phyloP scores from a whole-genome alignment of 2,113 vertebrate genomes.

The Raja brachyura region DNA sequence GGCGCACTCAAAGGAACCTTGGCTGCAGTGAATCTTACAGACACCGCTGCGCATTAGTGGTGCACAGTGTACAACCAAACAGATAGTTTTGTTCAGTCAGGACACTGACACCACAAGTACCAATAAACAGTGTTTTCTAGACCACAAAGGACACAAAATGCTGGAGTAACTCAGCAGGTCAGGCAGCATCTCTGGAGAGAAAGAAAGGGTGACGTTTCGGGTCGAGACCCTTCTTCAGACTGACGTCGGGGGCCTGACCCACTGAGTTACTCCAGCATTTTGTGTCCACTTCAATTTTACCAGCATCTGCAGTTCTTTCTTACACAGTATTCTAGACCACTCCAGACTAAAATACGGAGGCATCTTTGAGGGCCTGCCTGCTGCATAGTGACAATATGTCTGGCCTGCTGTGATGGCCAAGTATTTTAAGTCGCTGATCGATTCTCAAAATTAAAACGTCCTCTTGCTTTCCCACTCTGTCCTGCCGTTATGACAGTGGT shows the following conservation, averaged over 20 bases:
- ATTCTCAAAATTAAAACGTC: no score
- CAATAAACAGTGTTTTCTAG: neutral
- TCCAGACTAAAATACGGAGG: neutral
- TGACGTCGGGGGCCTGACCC: no score
- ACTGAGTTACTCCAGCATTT: no score
- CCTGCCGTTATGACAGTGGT: neutral
- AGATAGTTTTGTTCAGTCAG: neutral
- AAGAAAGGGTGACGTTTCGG: no score
- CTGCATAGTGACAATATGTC: neutral
- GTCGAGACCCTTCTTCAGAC: no score
- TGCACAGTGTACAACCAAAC: neutral
- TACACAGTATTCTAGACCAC: neutral
- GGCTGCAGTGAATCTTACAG: neutral
- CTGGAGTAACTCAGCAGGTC: no score
- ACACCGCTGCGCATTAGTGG: neutral
- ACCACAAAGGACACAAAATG: neutral
- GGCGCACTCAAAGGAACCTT: neutral
- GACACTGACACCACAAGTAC: neutral
- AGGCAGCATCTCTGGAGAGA: no score
- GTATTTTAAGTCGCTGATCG: neutral
- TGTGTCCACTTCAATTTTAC: no score
- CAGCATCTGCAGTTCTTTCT: no score
- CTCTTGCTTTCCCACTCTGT: no score
- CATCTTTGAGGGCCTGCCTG: neutral
- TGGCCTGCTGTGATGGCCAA: neutral